phyloP scores from a whole-genome alignment of 2,888 invertebrate species.

The Rhingia rostrata region DNA sequence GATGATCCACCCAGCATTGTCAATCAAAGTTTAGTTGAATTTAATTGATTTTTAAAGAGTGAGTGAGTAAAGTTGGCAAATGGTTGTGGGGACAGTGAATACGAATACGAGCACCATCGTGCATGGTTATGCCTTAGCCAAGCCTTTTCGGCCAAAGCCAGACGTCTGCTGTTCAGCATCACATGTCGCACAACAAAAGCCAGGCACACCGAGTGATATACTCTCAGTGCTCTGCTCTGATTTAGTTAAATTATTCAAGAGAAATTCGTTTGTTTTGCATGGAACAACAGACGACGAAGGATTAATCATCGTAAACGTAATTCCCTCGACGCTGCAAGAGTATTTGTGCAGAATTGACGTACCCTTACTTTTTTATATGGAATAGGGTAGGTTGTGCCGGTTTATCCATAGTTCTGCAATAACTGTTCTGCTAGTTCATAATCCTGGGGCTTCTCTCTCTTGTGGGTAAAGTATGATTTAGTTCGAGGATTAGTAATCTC shows the following conservation, averaged over 20 bases:
- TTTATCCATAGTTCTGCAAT: conserved; percentile 5
- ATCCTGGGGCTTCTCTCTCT: not conserved
- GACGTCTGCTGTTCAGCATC: conserved; percentile 35
- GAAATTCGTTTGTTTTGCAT: conserved; percentile 44
- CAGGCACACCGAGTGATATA: conserved; percentile 9
- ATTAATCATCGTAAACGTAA: conserved; percentile 45
- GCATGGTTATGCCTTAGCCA: conserved; percentile 40
- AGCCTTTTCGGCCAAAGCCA: conserved; percentile 26
- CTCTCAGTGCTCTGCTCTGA: not conserved
- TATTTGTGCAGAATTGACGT: conserved; percentile 54
- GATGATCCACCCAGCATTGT: conserved; percentile 9
- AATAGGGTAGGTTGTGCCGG: conserved; percentile 2
- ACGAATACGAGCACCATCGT: conserved; percentile 21
- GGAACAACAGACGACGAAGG: conserved; percentile 47
- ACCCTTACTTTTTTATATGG: not conserved
- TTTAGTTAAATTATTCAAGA: conserved; percentile 49
- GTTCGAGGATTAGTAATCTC: conserved; percentile 40
- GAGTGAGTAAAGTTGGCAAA: conserved; percentile 21
- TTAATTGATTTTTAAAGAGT: conserved; percentile 64
- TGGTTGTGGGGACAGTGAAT: conserved; percentile 19
- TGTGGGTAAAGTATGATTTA: conserved; percentile 16
- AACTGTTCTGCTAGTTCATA: not conserved
- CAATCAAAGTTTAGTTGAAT: conserved; percentile 65
- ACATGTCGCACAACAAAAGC: conserved; percentile 25
- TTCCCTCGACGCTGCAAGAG: conserved; percentile 40